Evolutionary conservation across 2,888 invertebrate species (phyloP), one percentile per base, ranked within the genome.

Genomic region (Macaria liturata): DNA sequence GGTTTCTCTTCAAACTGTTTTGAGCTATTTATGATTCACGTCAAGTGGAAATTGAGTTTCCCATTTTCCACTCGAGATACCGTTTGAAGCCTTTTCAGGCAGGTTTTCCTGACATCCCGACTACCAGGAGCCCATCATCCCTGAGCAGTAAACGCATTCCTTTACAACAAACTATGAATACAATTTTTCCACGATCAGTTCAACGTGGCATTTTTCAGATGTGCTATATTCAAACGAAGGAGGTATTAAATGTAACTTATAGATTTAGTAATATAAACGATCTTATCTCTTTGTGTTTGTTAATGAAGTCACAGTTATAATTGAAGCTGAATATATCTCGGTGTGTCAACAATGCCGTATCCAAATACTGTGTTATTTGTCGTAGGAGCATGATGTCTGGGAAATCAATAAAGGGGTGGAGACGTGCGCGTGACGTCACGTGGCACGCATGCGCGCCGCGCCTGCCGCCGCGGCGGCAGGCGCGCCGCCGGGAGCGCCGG

Each of bases 401-500:
- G 72, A 78, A 80, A 82, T 83, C 83, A 71, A 83, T 84, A 80
- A 40, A 48, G 45, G 31, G 57, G 54, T 51, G 46, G 47, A 39
- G 51, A 44, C 9, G 42, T 34, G 9, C 1, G 44, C 50, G 43
- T 49, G 49, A 53, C 34, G 50, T 42, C 45, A 44, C 31, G 47
- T 32, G n/a, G 20, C 9, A 68, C 88, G 86, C 88, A 81, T 83
- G 88, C 88, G 88, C 75, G 59, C 20, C 61, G 5, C 7, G 46
- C 20, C 20, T 2, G 20, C 20, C 20, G 20, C 20, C n/a, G 34
- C 4, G 34, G 34, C 34, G 4, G 34, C 6, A 6, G 37, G 31
- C 7, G 39, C 30, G 20, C 31, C 45, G 9, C 49, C 54, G 20
- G 53, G 20, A 20, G 43, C 34, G 46, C 51, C 9, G 40, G 65